Evolutionary conservation across 2,888 invertebrate genomes (phyloP).

Genomic region (Phanerotoma sp.): DNA sequence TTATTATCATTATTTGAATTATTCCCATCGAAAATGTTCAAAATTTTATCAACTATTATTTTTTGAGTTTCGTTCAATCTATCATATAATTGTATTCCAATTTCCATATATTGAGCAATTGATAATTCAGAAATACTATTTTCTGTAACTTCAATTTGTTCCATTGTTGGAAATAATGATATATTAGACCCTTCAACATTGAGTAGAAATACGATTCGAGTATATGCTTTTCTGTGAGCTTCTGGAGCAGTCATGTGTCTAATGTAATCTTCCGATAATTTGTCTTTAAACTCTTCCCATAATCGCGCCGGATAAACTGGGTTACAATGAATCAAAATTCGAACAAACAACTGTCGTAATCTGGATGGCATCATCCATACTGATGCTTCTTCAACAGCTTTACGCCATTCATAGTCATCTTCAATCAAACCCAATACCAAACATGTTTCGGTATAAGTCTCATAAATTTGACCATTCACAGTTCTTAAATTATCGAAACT

Average conservation of each 20-base stretch:
- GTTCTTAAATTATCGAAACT: too few relatives aligned
- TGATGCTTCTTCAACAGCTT: too few relatives aligned
- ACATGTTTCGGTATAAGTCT: too few relatives aligned
- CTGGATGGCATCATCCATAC: too few relatives aligned
- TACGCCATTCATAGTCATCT: too few relatives aligned
- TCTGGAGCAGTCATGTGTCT: background rate
- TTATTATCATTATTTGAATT: background rate
- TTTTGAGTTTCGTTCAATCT: slow-evolving; percentile 1
- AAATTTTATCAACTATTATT: background rate
- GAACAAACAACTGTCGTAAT: too few relatives aligned
- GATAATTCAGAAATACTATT: background rate
- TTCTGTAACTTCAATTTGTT: slow-evolving; percentile 1
- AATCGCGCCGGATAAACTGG: too few relatives aligned
- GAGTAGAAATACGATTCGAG: slow-evolving; percentile 6
- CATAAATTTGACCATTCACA: too few relatives aligned
- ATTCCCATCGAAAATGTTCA: background rate
- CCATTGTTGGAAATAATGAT: background rate
- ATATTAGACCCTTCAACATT: background rate
- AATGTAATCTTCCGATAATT: slow-evolving; percentile 25
- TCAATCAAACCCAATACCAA: too few relatives aligned
- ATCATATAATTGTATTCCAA: background rate
- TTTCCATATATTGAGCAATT: background rate
- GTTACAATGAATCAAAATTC: too few relatives aligned
- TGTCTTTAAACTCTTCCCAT: slow-evolving; percentile 35
- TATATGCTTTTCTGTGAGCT: background rate